A percentile compares a stretch with the other conserved stretches of the same genome.
Conservation (phyloP, 2,888 invertebrate genomes). For the Clepsis dumicolana region DNA sequence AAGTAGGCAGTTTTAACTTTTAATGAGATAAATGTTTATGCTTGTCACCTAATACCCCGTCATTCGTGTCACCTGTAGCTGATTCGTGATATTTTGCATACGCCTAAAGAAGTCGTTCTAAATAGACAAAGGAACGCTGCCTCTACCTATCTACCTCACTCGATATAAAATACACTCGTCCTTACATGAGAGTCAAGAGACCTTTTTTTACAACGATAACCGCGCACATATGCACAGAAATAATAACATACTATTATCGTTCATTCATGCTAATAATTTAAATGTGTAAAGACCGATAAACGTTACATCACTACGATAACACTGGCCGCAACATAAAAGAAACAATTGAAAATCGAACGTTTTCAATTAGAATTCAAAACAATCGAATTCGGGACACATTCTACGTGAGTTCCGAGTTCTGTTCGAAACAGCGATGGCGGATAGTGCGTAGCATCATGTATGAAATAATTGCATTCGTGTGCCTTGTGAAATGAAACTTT, state of each 20-base stretch:
- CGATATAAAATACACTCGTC: constrained; percentile 25
- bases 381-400: constrained; percentile 28
- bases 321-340: constrained; percentile 27
- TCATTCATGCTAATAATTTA: constrained; percentile 40
- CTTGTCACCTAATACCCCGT: constrained; percentile 17
- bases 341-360: constrained; percentile 19
- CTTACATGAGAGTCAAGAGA: constrained; percentile 31
- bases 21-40: constrained; percentile 7
- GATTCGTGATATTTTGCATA: constrained; percentile 32
- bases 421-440: constrained; percentile 67
- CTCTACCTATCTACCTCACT: constrained; percentile 33
- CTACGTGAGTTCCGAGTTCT: not conserved
- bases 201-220: constrained; percentile 37
- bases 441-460: constrained; percentile 73
- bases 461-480: constrained; percentile 79
- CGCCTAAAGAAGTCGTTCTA: constrained; percentile 40
- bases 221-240: not conserved
- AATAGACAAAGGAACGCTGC: constrained; percentile 42
- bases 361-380: constrained; percentile 18
- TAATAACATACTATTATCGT: constrained; percentile 32
- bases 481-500: constrained; percentile 71
- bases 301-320: constrained; percentile 38
- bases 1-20: not conserved
- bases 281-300: constrained; percentile 32
- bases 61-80: constrained; percentile 30